Evolutionary conservation across 2,888 invertebrate species (phyloP).

Genomic region (Taphrorychus bicolor): DNA sequence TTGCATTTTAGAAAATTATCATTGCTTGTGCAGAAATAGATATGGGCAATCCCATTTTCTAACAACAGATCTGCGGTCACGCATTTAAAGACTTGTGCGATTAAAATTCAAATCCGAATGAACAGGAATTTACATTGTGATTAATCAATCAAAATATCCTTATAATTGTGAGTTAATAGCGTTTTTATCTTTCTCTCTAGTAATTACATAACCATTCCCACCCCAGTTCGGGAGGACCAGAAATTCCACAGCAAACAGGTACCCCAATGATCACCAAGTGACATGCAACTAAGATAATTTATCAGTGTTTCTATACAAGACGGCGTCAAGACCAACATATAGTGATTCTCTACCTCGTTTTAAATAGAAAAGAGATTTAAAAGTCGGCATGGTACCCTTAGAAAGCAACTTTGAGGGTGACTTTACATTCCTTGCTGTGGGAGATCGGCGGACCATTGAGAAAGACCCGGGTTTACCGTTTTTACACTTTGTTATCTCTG

Average conservation of each 20-base stretch:
- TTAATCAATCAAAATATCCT: no score
- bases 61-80: no score
- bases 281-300: constrained; percentile 29
- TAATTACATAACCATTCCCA: no score
- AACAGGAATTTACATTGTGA: no score
- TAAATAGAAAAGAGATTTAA: constrained; percentile 22
- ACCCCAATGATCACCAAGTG: constrained; percentile 22
- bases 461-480: constrained; percentile 17
- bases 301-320: constrained; percentile 11
- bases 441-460: constrained; percentile 19
- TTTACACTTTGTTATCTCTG: constrained; percentile 22
- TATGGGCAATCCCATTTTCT: no score
- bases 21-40: no score
- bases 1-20: no score
- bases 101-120: no score
- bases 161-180: no score
- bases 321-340: constrained; percentile 21
- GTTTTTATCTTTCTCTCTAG: no score
- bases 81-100: no score
- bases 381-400: constrained; percentile 25
- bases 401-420: constrained; percentile 20
- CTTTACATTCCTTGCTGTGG: constrained; percentile 26
- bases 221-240: neutral
- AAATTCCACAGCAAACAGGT: constrained; percentile 24
- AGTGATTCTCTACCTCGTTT: constrained; percentile 15